Conservation (phyloP, 2,888 invertebrate genomes). For the Caenorhabditis wallacei region DNA sequence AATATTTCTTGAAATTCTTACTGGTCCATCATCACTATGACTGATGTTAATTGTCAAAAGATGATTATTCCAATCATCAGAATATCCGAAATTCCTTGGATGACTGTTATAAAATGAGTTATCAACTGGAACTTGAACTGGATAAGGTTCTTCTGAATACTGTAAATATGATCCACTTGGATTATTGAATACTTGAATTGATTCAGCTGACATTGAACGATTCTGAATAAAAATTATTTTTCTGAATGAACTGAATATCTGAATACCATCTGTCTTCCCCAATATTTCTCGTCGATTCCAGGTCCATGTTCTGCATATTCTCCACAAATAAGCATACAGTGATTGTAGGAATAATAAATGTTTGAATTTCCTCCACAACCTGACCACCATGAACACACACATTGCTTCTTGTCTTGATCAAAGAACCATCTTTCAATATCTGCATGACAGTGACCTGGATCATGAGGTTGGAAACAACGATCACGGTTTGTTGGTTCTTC, state of each 20-base stretch:
- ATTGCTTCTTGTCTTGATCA: slow-evolving; percentile 73
- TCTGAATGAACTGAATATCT: too few species aligned
- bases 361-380: slow-evolving; percentile 79
- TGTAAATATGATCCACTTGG: slow-evolving; percentile 25
- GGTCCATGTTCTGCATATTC: slow-evolving; percentile 70
- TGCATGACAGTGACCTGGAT: slow-evolving; percentile 74
- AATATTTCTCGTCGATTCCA: slow-evolving; percentile 71
- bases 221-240: slow-evolving; percentile 42
- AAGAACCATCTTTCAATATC: slow-evolving; percentile 78
- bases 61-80: slow-evolving; percentile 39
- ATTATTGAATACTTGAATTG: slow-evolving; percentile 58
- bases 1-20: not conserved
- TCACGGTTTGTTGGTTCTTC: slow-evolving; percentile 65
- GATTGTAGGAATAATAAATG: slow-evolving; percentile 76
- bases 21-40: slow-evolving; percentile 63
- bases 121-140: slow-evolving; percentile 61
- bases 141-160: slow-evolving; percentile 44
- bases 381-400: slow-evolving; percentile 78
- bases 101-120: slow-evolving; percentile 16
- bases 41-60: slow-evolving; percentile 61
- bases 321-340: slow-evolving; percentile 78
- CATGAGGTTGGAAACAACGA: slow-evolving; percentile 76
- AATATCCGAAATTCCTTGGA: slow-evolving; percentile 17
- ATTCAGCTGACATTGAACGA: slow-evolving; percentile 62
- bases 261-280: slow-evolving; percentile 65